A percentile compares a stretch with the other conserved stretches of the same genome.
Conservation (phyloP, 2,113 vertebrate species). For the Brienomyrus brachyistius region DNA sequence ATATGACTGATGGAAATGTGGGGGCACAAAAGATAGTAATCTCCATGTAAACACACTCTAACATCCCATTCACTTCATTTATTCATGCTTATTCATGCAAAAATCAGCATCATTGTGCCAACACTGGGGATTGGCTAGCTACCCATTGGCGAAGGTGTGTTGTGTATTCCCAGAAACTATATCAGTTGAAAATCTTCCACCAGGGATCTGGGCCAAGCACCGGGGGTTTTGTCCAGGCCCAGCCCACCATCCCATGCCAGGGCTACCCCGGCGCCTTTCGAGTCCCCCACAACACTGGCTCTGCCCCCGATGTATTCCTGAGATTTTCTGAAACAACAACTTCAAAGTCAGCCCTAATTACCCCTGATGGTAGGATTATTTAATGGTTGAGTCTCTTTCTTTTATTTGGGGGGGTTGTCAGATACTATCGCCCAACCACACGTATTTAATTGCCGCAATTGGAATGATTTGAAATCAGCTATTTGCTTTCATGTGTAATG, state of each 20-base stretch:
- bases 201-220: background rate
- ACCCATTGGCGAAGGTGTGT: background rate
- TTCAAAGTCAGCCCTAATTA: slow-evolving; percentile 38
- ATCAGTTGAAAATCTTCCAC: slow-evolving; percentile 6
- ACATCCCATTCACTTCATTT: background rate
- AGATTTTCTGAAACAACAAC: slow-evolving; percentile 39
- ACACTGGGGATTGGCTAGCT: background rate
- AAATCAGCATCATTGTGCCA: background rate
- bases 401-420: slow-evolving; percentile 31
- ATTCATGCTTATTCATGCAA: background rate
- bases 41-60: background rate
- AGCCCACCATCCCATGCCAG: background rate
- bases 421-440: slow-evolving; percentile 43
- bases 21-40: background rate
- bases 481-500: slow-evolving; percentile 45
- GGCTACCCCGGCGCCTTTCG: slow-evolving; percentile 29
- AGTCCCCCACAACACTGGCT: slow-evolving; percentile 24
- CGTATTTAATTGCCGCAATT: slow-evolving; percentile 46
- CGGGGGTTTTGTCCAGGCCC: slow-evolving; percentile 2
- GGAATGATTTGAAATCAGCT: slow-evolving; percentile 36
- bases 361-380: slow-evolving; percentile 46
- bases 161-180: slow-evolving; percentile 13
- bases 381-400: slow-evolving; percentile 44
- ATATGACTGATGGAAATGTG: background rate
- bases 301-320: slow-evolving; percentile 21